Evolutionary conservation across 2,113 vertebrate species (phyloP).

Genomic region (Pseudonaja textilis): DNA sequence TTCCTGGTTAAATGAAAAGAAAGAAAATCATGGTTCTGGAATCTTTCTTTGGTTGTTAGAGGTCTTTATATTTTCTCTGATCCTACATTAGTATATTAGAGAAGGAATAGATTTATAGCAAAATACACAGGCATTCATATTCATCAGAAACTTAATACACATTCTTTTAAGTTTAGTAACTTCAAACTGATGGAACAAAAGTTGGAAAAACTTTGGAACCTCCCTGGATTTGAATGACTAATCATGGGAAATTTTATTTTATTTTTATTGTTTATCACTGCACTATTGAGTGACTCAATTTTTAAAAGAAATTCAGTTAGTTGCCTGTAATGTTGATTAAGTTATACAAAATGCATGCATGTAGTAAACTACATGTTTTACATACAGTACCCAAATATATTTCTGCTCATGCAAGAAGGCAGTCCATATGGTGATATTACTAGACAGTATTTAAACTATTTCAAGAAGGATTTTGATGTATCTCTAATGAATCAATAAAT

Average conservation of each 20-base stretch:
- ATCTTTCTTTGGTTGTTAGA: not conserved
- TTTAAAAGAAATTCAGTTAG: not conserved
- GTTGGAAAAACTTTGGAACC: not conserved
- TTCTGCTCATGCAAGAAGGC: not conserved
- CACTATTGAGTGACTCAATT: not conserved
- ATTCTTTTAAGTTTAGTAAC: not conserved
- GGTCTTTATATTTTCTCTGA: not conserved
- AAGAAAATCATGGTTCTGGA: not conserved
- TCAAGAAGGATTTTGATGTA: not conserved
- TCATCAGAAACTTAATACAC: not conserved
- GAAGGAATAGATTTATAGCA: not conserved
- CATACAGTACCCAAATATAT: not conserved
- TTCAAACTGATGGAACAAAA: not conserved
- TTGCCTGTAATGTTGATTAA: not conserved
- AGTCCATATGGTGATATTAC: not conserved
- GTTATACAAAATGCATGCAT: not conserved
- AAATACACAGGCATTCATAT: not conserved
- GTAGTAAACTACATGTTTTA: not conserved
- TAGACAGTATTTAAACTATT: not conserved
- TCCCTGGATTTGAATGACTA: not conserved
- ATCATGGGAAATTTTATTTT: not conserved
- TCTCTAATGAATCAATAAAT: not conserved
- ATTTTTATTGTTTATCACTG: not conserved
- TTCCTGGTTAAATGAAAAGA: constrained; percentile 73
- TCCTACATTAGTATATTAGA: not conserved